Percentiles rank a stretch among this genome's conserved stretches.
These are phyloP conservation scores for Chymomyza amoena DNA, from an alignment of 2,888 invertebrate species.

Conservation along the genomic window DNA sequence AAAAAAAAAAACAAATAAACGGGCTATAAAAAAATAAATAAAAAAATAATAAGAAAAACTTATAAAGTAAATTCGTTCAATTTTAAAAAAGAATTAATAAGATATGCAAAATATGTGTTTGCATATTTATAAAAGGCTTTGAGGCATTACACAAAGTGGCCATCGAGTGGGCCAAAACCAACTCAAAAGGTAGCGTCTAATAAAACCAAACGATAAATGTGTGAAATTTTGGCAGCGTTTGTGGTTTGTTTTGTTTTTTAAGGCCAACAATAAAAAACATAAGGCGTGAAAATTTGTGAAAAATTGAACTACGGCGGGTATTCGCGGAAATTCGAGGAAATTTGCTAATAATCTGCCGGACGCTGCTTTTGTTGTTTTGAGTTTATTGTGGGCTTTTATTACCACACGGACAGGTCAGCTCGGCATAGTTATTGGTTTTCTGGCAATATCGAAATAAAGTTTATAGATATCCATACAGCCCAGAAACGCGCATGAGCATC, in stretches of 20 bases:
- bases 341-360: conserved; percentile 51
- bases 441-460: conserved; percentile 18
- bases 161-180: conserved; percentile 7
- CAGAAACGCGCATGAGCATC: conserved; percentile 2
- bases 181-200: conserved; percentile 33
- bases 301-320: conserved; percentile 17
- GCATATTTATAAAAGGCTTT: conserved; percentile 27
- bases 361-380: conserved; percentile 29
- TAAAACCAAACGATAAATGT: conserved; percentile 25
- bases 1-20: conserved; percentile 14
- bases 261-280: conserved; percentile 30
- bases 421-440: neutral
- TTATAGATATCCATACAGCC: neutral
- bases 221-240: conserved; percentile 26
- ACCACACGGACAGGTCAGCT: neutral
- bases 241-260: conserved; percentile 35
- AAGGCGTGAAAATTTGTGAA: conserved; percentile 54
- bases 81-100: conserved; percentile 13
- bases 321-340: conserved; percentile 51
- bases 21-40: neutral
- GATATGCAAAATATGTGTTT: conserved; percentile 26
- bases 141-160: conserved; percentile 20
- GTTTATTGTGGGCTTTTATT: conserved; percentile 20
- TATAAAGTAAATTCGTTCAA: conserved; percentile 5
- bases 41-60: neutral